Evolutionary conservation across 2,888 invertebrate genomes (phyloP), one percentile per base, ranked within the genome.

Genomic region (Sinelater perroti): DNA sequence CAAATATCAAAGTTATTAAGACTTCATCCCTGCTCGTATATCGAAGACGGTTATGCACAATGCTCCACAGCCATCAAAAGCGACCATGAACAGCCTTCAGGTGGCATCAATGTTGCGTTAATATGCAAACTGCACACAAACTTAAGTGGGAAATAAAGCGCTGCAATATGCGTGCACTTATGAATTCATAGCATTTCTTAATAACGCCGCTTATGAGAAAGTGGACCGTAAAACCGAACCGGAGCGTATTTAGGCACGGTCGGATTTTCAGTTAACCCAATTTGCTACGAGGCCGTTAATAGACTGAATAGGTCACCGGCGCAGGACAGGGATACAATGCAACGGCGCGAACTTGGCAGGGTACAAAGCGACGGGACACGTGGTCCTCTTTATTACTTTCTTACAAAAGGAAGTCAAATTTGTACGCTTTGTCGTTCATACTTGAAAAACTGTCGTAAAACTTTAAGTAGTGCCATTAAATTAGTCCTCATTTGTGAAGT

Each of bases 241-340:
- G 18, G 36, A 54, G 45, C 45, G 56, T 51, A 61, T 63, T 64
- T 64, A 58, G 64, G 46, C 56, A 61, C 61, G 64, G 64, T 64
- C 57, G 55, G 52, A 50, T 61, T 55, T 59, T 60, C 60, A 62
- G 64, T 62, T 60, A 61, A 56, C 56, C 61, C 58, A 64, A 64
- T 64, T 64, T 64, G 64, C 56, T 64, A 64, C 60, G 64, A 64
- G 60, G 60, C 49, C 56, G 64, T 64, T 64, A 62, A 62, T 64
- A 62, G 53, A 53, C 50, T 53, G 60, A 60, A 60, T 56, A 56
- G 53, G 53, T 53, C 53, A 56, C 53, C 49, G 51, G 50, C 44
- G 38, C 54, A 49, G 42, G 52, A 56, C 50, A 56, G 53, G 53
- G 50, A 53, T 59, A 60, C 60, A 60, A 60, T 53, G 60, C 54